Conservation (phyloP, 2,797 vertebrate species). For the Scolopax rusticola region DNA sequence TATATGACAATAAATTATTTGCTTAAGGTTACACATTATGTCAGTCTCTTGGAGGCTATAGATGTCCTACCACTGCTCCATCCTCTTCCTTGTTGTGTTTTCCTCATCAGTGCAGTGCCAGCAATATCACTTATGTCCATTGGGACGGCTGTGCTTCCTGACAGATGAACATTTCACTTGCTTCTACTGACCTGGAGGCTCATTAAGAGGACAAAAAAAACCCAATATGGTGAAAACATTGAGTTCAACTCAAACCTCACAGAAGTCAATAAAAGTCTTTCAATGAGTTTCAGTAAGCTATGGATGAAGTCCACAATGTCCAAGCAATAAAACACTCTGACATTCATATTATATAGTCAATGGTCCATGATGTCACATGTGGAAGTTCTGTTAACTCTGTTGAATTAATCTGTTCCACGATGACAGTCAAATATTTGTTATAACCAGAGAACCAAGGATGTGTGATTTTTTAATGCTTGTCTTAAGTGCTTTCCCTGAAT, state of each 20-base stretch:
- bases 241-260: neutral
- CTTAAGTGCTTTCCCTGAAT: neutral
- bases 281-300: neutral
- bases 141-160: neutral
- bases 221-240: neutral
- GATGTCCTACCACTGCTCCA: neutral
- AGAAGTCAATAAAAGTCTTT: neutral
- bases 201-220: neutral
- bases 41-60: neutral
- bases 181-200: neutral
- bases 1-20: neutral
- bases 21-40: neutral
- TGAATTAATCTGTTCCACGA: neutral
- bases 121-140: neutral
- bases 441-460: neutral
- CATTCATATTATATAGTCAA: neutral
- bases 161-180: neutral
- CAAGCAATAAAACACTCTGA: slow-evolving; percentile 3
- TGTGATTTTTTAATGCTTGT: neutral
- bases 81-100: neutral
- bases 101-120: neutral
- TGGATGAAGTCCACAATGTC: neutral
- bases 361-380: neutral
- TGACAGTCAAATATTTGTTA: neutral
- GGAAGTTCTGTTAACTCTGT: neutral